Conservation (phyloP, 2,888 invertebrate genomes). For the Drosophila setosimentum region DNA sequence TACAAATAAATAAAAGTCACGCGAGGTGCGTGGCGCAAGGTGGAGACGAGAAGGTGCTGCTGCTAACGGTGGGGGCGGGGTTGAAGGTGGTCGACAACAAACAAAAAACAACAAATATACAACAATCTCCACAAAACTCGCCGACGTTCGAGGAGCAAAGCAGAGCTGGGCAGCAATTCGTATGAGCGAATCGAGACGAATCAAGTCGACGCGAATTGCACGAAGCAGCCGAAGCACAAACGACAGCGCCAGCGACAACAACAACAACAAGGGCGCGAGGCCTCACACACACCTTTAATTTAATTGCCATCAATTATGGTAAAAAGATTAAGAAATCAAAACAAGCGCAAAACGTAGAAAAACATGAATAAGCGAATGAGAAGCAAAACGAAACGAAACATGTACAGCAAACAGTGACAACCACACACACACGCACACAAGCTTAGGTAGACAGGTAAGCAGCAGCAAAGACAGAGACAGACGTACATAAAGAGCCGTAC, state of each 20-base stretch:
- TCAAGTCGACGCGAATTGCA: slow-evolving; percentile 23
- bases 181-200: slow-evolving; percentile 15
- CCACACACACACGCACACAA: slow-evolving; percentile 16
- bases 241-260: slow-evolving; percentile 44
- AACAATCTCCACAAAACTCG: slow-evolving; percentile 35
- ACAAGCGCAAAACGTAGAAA: slow-evolving; percentile 74
- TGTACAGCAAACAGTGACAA: slow-evolving; percentile 34
- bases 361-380: slow-evolving; percentile 72
- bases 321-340: slow-evolving; percentile 83
- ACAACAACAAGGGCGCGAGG: slow-evolving; percentile 40
- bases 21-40: slow-evolving; percentile 46
- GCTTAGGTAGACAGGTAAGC: slow-evolving; percentile 31
- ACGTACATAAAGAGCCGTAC: slow-evolving; percentile 40
- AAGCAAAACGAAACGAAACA: slow-evolving; percentile 56
- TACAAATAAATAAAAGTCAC: slow-evolving; percentile 57
- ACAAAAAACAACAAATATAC: slow-evolving; percentile 31
- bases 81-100: slow-evolving; percentile 39
- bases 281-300: slow-evolving; percentile 78
- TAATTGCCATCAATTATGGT: slow-evolving; percentile 82
- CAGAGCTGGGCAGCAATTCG: slow-evolving; percentile 45
- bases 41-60: neutral
- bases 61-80: neutral
- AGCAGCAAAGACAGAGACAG: slow-evolving; percentile 40
- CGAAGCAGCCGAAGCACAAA: slow-evolving; percentile 50
- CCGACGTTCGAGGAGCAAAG: slow-evolving; percentile 18